Base-by-base conservation (phyloP, 2,797 vertebrate species). In the Dromococcyx pavoninus region DNA sequence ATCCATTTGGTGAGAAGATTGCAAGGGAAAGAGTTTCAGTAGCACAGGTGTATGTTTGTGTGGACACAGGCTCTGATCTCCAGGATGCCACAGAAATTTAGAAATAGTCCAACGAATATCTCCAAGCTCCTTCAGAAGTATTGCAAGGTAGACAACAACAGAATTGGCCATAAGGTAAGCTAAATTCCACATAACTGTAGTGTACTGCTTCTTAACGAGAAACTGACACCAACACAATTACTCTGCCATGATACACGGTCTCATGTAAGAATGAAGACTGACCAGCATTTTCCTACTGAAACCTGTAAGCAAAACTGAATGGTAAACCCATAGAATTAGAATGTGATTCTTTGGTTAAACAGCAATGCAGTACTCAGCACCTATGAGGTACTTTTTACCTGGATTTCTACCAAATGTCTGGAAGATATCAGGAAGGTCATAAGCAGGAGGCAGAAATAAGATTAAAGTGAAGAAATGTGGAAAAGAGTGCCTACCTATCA, bases 211-310 rank as follows among this genome's bases (percentile, higher is more conserved):
- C 30, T 10, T 8, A 43, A 65, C 57, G 14, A 57, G 33, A 44
- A 88, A 44, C 14, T 57, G 23, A 65, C 23, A 24, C 6, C 25
- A 32, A 25, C 1, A 6, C 0, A 1, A n/a, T 17, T 75, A 27
- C 8, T 33, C 10, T 72, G 11, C 7, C 10, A 11, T 1, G 2
- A 43, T 12, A 22, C 3, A 5, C 4, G 25, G 4, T 10, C 12
- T 79, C 30, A 9, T 13, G 10, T 43, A 2, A 39, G 87, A 88
- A 44, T 4, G 9, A 51, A 82, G 72, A 48, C 8, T 28, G 35
- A 22, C 8, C 2, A 19, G 3, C 16, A 9, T 16, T 32, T 66
- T 65, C 21, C 4, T 37, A 4, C 10, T 28, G 39, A 75, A 79
- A 86, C 5, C 8, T 24, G 4, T 24, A 41, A 11, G 13, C 1